Percentiles rank a stretch among this genome's conserved stretches.
Conservation (phyloP, 2,797 vertebrate genomes). For the Rhinatrema bivittatum region DNA sequence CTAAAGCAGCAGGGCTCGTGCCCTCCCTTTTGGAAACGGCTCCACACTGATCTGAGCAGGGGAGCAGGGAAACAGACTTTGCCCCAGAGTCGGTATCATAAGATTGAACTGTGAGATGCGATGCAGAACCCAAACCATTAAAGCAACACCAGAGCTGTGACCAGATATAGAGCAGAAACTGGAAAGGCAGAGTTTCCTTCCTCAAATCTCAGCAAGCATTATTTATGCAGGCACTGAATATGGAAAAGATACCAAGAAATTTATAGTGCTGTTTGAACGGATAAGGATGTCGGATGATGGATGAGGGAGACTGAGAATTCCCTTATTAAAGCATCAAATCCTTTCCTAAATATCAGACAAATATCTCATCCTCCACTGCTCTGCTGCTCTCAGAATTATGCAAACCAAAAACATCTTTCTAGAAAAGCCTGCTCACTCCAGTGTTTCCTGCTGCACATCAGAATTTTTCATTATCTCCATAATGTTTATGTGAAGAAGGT, state of each 20-base stretch:
- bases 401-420: slow-evolving; percentile 7
- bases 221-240: slow-evolving; percentile 57
- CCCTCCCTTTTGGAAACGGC: no score
- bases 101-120: no score
- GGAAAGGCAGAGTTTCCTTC: slow-evolving; percentile 31
- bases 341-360: slow-evolving; percentile 47
- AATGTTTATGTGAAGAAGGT: slow-evolving; percentile 17
- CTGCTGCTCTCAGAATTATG: slow-evolving; percentile 22
- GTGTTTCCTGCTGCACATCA: background rate
- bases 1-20: slow-evolving; percentile 28
- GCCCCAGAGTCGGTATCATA: slow-evolving; percentile 11
- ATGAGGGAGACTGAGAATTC: slow-evolving; percentile 55
- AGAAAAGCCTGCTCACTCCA: no score
- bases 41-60: slow-evolving; percentile 8
- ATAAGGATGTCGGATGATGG: slow-evolving; percentile 54
- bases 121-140: slow-evolving; percentile 24
- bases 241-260: slow-evolving; percentile 61
- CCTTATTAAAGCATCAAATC: slow-evolving; percentile 62
- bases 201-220: slow-evolving; percentile 38
- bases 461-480: slow-evolving; percentile 17
- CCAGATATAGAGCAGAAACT: slow-evolving; percentile 21
- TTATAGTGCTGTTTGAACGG: slow-evolving; percentile 55
- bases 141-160: slow-evolving; percentile 12
- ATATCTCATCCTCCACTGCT: slow-evolving; percentile 22
- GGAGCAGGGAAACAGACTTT: slow-evolving; percentile 23